These are phyloP conservation scores for Sylvia borin DNA, from an alignment of 2,797 vertebrate genomes.

Conservation along the genomic window DNA sequence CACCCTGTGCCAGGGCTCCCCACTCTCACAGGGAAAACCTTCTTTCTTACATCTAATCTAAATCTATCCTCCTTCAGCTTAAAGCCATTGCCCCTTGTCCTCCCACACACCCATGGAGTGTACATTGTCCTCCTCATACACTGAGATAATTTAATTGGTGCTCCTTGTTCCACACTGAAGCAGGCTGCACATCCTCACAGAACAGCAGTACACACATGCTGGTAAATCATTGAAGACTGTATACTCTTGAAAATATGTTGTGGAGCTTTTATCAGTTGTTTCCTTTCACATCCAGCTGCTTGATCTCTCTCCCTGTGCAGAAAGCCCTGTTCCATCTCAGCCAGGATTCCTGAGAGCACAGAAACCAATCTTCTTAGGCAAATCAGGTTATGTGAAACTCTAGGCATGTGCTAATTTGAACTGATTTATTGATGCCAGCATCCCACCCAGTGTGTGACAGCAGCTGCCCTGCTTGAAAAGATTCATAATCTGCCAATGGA, in stretches of 20 bases:
- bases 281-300: neutral
- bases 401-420: neutral
- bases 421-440: neutral
- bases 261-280: neutral
- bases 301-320: neutral
- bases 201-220: neutral
- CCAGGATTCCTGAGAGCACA: neutral
- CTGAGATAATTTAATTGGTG: neutral
- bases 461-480: neutral
- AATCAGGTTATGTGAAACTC: neutral
- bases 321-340: neutral
- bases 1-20: rapidly evolving
- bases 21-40: rapidly evolving
- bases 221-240: neutral
- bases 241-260: neutral
- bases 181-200: neutral
- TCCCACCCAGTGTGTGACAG: neutral
- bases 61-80: neutral
- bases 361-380: neutral
- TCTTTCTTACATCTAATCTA: too few relatives aligned
- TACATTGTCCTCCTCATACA: neutral
- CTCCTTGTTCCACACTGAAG: neutral
- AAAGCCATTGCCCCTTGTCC: neutral
- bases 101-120: neutral
- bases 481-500: neutral